Evolutionary conservation across 2,888 invertebrate genomes (phyloP), one percentile per base, ranked within the genome.

Genomic region (Monochamus alternatus): DNA sequence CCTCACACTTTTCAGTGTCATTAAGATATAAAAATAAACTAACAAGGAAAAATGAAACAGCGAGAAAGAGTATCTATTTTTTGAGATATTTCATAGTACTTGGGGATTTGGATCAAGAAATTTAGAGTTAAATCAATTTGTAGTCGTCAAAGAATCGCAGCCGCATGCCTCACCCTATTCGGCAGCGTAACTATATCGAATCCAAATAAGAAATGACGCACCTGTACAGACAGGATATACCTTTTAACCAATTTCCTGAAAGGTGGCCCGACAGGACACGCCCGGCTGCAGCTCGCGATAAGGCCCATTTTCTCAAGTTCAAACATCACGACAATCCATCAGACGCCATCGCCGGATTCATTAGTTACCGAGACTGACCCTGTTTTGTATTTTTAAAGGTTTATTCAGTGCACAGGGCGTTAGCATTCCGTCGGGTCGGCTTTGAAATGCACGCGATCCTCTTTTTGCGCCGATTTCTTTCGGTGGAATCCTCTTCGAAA

Each of bases 211-310:
- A n/a, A 9, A 32, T 52, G 66, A 66, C 66, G 66, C 55, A 66
- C 31, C 14, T 55, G 14, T 32, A 32, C 66, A 66, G 51, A 52
- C 66, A 66, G 47, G 65, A 47, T 47, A 66, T 14, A 22, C 52
- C 66, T 66, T 66, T 66, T 66, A 66, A 32, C 66, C 52, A 66
- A 66, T 66, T 66, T 66, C 66, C 66, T 66, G 66, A 66, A 55
- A 66, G 65, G 65, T 43, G 30, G 64, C 44, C 47, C 5, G 43
- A 38, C 52, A 14, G 55, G 52, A 52, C 66, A 38, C 55, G 52
- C 66, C 55, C 52, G 31, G 31, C 14, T 66, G 66, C 55, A 66
- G 66, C 52, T 52, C 66, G 32, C 32, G 55, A 51, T 66, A 52
- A 55, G 55, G 14, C n/a, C 30, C 38, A 32, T 32, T 52, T 66